phyloP scores from a whole-genome alignment of 2,113 vertebrate species.

The Holacanthus passer region DNA sequence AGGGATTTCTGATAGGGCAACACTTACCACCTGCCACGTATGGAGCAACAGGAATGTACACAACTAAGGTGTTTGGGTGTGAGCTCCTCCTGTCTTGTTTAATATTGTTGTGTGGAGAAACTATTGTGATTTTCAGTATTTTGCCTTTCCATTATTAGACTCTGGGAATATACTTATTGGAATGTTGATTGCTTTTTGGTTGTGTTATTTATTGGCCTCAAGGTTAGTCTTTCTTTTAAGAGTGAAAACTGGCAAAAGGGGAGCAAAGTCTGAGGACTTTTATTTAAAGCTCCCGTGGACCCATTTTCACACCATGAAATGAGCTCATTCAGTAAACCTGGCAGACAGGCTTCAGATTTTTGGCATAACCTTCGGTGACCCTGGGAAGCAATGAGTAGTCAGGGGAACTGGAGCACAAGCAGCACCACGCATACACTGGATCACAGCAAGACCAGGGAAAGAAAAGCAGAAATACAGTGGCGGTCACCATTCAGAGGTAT shows the following conservation, averaged over 20 bases:
- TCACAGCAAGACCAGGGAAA: not conserved
- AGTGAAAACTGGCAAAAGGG: not conserved
- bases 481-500: accelerated
- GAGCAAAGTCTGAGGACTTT: conserved; percentile 24
- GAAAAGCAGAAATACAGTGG: not conserved
- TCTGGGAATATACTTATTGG: not conserved
- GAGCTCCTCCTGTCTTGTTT: not conserved
- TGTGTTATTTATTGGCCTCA: too few relatives aligned
- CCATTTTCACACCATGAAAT: conserved; percentile 67
- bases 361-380: conserved; percentile 72
- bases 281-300: conserved; percentile 20
- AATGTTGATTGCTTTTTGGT: not conserved
- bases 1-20: not conserved
- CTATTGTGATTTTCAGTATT: not conserved
- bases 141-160: not conserved
- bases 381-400: conserved; percentile 24
- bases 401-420: conserved; percentile 9
- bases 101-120: not conserved
- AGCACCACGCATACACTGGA: not conserved
- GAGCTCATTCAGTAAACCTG: conserved; percentile 77
- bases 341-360: conserved; percentile 82
- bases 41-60: not conserved
- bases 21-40: not conserved
- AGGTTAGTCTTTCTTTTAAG: not conserved
- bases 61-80: not conserved